Conservation (phyloP, 2,113 vertebrate species). For the Festucalex cinctus region DNA sequence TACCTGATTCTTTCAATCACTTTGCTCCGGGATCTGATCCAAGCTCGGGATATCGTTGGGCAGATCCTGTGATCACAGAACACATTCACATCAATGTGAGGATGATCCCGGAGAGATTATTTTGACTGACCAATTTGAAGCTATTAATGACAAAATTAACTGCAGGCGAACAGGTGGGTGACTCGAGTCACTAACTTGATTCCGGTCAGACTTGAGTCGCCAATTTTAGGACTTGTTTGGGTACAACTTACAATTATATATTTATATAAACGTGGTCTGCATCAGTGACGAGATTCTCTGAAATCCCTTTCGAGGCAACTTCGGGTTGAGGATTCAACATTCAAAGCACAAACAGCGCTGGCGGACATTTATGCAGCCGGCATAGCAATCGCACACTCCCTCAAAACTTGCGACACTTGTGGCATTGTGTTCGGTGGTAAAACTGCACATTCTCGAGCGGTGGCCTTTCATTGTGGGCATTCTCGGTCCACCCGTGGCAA, state of each 20-base stretch:
- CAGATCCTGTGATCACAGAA: conserved; percentile 57
- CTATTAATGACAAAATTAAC: conserved; percentile 31
- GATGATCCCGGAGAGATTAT: conserved; percentile 59
- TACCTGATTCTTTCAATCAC: conserved; percentile 52
- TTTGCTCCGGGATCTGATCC: conserved; percentile 54
- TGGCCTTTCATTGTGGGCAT: no score
- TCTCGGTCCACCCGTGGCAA: no score
- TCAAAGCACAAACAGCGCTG: no score
- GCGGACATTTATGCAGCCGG: not conserved
- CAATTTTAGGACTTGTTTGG: no score
- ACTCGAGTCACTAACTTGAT: no score
- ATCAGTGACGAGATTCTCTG: no score
- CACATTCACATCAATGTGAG: conserved; percentile 59
- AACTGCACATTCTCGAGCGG: no score
- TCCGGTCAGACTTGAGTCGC: no score
- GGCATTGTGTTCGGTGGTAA: not conserved
- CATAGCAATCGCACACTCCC: not conserved
- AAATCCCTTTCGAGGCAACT: no score
- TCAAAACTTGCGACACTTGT: not conserved
- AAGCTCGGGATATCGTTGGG: conserved; percentile 31
- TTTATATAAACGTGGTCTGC: no score
- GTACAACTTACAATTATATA: no score
- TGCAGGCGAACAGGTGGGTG: not conserved
- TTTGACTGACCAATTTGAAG: conserved; percentile 49
- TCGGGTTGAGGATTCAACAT: no score